phyloP scores from a whole-genome alignment of 2,797 vertebrate genomes.

The Poeciliopsis infans region DNA sequence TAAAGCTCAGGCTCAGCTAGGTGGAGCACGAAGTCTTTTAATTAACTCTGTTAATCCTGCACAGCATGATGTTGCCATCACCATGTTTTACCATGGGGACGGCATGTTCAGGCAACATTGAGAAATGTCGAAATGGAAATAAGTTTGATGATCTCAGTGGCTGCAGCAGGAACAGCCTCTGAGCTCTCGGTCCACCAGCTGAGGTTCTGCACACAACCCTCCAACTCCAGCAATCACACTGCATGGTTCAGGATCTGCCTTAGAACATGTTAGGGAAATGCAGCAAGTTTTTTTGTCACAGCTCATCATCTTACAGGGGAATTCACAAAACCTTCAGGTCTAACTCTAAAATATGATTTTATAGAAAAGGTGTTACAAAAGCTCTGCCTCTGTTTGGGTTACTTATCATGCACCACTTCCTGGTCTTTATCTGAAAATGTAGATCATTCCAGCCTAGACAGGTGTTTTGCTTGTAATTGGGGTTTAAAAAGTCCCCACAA shows the following conservation, averaged over 20 bases:
- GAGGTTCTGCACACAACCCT: too few relatives aligned
- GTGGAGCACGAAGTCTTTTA: not conserved
- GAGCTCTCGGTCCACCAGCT: too few relatives aligned
- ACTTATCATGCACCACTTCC: not conserved
- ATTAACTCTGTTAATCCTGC: not conserved
- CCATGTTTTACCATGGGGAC: not conserved
- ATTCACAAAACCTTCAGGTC: not conserved
- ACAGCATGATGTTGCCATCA: not conserved
- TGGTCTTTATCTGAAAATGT: not conserved
- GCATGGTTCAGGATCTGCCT: too few relatives aligned
- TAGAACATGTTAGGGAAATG: not conserved
- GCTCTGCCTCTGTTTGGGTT: not conserved
- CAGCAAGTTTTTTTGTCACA: not conserved
- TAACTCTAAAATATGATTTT: not conserved
- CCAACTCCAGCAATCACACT: not conserved
- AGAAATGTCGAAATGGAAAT: too few relatives aligned
- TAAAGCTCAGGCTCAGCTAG: not conserved
- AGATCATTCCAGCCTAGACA: too few relatives aligned
- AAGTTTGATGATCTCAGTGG: too few relatives aligned
- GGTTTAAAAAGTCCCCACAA: conserved; percentile 51
- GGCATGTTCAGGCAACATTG: not conserved
- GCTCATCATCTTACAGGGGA: not conserved
- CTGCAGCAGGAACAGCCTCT: too few relatives aligned
- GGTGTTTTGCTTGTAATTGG: too few relatives aligned
- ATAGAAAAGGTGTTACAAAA: not conserved